A percentile compares a stretch with the other conserved stretches of the same genome.
These are phyloP conservation scores for Leptopilina drosophilae DNA, from an alignment of 2,888 invertebrate species.

Conservation along the genomic window DNA sequence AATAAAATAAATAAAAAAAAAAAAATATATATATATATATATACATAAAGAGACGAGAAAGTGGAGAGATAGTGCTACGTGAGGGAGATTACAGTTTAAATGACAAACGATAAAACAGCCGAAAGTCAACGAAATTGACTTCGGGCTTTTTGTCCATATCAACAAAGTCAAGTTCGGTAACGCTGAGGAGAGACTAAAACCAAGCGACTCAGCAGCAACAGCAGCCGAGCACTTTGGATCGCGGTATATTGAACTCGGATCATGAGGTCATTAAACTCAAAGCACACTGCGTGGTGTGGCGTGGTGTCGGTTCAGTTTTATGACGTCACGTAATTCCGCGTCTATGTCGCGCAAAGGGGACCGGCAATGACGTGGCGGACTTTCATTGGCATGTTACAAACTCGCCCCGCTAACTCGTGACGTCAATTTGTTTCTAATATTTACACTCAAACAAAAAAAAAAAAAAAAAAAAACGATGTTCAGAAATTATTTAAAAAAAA, in stretches of 20 bases:
- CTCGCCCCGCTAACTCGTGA: slow-evolving; percentile 39
- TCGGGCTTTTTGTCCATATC: not conserved
- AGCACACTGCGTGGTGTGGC: slow-evolving; percentile 53
- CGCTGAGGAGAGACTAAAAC: not conserved
- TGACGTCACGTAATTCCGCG: slow-evolving; percentile 68
- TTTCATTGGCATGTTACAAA: slow-evolving; percentile 55
- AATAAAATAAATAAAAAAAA: too few species aligned
- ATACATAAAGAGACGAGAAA: too few species aligned
- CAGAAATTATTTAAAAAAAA: too few species aligned
- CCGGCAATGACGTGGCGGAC: slow-evolving; percentile 66
- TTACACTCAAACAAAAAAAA: too few species aligned
- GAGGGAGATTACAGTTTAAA: too few species aligned
- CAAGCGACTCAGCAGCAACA: not conserved
- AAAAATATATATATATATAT: too few species aligned
- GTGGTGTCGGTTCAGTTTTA: slow-evolving; percentile 51
- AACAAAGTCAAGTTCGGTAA: slow-evolving; percentile 9
- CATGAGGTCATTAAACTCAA: slow-evolving; percentile 73
- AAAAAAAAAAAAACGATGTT: too few species aligned
- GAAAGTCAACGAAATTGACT: slow-evolving; percentile 17
- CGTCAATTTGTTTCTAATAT: slow-evolving; percentile 2
- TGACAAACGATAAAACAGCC: not conserved
- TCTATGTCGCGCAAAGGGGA: slow-evolving; percentile 60
- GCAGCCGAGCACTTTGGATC: slow-evolving; percentile 2
- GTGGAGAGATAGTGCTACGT: too few species aligned
- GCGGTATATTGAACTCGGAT: slow-evolving; percentile 75